Percentiles rank a stretch among this genome's conserved stretches.
phyloP scores from a whole-genome alignment of 2,797 vertebrate genomes.

The Enteromius treurensis region DNA sequence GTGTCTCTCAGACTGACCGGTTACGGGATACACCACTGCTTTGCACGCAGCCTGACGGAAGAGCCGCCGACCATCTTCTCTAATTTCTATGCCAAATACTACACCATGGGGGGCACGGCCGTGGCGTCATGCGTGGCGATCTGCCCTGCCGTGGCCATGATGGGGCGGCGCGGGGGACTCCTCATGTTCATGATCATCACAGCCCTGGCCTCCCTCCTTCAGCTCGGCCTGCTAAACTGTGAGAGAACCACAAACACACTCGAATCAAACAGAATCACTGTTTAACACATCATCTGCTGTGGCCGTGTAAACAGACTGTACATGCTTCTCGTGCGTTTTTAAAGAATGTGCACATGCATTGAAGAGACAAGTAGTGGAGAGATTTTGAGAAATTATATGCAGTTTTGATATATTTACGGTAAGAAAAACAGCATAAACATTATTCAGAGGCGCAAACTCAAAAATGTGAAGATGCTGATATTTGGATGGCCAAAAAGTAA shows the following conservation, averaged over 20 bases:
- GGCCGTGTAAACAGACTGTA: background rate
- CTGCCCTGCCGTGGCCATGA: conserved; percentile 88
- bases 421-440: too few relatives aligned
- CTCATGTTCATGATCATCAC: conserved; percentile 98
- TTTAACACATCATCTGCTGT: background rate
- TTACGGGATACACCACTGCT: conserved; percentile 97
- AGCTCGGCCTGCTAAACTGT: conserved; percentile 95
- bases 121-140: conserved; percentile 91
- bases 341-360: background rate
- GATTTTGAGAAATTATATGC: background rate
- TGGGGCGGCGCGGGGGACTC: conserved; percentile 93
- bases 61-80: conserved; percentile 85
- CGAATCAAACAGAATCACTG: background rate
- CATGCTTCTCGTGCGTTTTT: background rate
- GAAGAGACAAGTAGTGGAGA: background rate
- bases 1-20: conserved; percentile 85
- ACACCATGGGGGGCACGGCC: conserved; percentile 90
- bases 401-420: background rate
- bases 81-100: conserved; percentile 95
- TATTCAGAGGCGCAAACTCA: background rate
- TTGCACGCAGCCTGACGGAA: conserved; percentile 94
- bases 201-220: conserved; percentile 92
- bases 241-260: conserved; percentile 69
- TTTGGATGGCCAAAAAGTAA: too few relatives aligned
- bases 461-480: too few relatives aligned